Percentiles rank a stretch among this genome's conserved stretches.
Conservation (phyloP, 1,140 invertebrate species). For the Drosophila ironensis region DNA sequence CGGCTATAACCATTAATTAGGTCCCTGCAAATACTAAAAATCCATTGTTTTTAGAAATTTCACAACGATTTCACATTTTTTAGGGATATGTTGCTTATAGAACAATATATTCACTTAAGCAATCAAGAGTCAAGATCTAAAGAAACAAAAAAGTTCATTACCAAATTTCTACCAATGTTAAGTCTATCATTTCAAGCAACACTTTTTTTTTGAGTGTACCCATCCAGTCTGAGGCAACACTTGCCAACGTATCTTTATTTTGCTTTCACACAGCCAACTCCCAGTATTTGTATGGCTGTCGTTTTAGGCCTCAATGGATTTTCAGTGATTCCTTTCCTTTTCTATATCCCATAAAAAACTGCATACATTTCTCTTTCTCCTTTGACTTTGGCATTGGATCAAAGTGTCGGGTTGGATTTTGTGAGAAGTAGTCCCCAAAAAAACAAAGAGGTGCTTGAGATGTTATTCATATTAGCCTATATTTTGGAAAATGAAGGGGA, state of each 20-base stretch:
- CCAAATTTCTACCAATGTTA: background rate
- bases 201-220: background rate
- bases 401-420: constrained; percentile 55
- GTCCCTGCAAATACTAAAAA: no score
- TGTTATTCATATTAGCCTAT: no score
- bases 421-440: constrained; percentile 51
- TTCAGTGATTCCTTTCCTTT: constrained; percentile 65
- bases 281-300: constrained; percentile 50
- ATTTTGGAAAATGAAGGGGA: no score
- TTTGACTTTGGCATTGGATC: constrained; percentile 54
- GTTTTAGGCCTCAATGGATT: constrained; percentile 77
- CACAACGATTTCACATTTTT: no score
- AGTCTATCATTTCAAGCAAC: no score
- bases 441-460: constrained; percentile 64
- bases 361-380: constrained; percentile 5
- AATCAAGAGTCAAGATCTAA: background rate
- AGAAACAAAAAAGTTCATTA: background rate
- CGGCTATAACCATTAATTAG: no score
- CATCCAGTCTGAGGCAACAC: constrained; percentile 60
- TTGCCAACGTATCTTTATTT: constrained; percentile 78
- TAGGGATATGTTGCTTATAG: no score
- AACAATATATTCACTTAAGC: no score
- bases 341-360: background rate
- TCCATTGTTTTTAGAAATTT: no score
- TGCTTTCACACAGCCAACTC: constrained; percentile 57